Percentiles rank a stretch among this genome's conserved stretches.
These are phyloP conservation scores for Anthoscopus minutus DNA, from an alignment of 2,113 vertebrate genomes.

Conservation along the genomic window DNA sequence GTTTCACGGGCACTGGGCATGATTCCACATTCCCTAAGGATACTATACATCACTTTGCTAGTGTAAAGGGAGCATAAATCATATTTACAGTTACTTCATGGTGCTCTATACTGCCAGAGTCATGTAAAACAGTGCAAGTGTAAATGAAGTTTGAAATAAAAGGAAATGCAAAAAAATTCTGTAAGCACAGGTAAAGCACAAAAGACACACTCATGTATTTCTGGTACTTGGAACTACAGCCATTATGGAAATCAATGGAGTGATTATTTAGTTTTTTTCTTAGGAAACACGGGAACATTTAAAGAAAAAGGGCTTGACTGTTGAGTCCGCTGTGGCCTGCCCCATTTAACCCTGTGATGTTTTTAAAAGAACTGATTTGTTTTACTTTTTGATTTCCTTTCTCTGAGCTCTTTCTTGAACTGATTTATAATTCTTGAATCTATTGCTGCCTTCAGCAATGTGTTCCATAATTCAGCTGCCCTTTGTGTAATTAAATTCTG, in stretches of 20 bases:
- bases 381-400: slow-evolving; percentile 63
- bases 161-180: slow-evolving; percentile 28
- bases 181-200: slow-evolving; percentile 43
- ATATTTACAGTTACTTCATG: slow-evolving; percentile 56
- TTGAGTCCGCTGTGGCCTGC: slow-evolving; percentile 28
- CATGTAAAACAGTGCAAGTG: background rate
- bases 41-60: slow-evolving; percentile 35
- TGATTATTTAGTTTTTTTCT: slow-evolving; percentile 48
- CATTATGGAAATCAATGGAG: slow-evolving; percentile 67
- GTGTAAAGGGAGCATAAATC: slow-evolving; percentile 57
- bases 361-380: slow-evolving; percentile 68
- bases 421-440: slow-evolving; percentile 71
- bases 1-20: background rate
- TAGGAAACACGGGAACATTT: slow-evolving; percentile 38
- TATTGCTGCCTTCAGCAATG: slow-evolving; percentile 67
- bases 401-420: slow-evolving; percentile 61
- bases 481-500: slow-evolving; percentile 73
- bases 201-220: slow-evolving; percentile 55
- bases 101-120: slow-evolving; percentile 14
- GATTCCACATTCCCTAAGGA: slow-evolving; percentile 38
- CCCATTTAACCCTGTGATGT: slow-evolving; percentile 67
- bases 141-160: slow-evolving; percentile 47
- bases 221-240: slow-evolving; percentile 31
- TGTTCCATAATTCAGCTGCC: slow-evolving; percentile 60
- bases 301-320: slow-evolving; percentile 51